These are phyloP conservation scores for Diadema setosum DNA, from an alignment of 35 echinoderm and acorn worm species.

Conservation along the genomic window DNA sequence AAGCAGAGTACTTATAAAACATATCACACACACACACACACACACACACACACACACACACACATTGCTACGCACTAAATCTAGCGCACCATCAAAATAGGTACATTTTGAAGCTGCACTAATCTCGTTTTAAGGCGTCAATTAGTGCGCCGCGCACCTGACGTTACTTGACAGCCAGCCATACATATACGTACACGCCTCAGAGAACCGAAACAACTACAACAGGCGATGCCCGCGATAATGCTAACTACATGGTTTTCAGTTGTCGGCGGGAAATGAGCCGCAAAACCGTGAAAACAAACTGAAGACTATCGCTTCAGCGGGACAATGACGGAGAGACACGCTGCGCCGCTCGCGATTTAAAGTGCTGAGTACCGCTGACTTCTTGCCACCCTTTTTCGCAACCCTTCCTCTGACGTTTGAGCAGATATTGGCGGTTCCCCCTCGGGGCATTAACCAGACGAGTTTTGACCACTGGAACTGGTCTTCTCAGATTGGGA, in stretches of 20 bases:
- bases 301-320: background rate
- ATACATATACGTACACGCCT: slow-evolving; percentile 11
- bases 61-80: background rate
- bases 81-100: background rate
- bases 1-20: too few species aligned
- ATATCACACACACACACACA: background rate
- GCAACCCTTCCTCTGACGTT: background rate
- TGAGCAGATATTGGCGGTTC: background rate
- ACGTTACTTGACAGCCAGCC: slow-evolving; percentile 5
- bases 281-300: slow-evolving; percentile 23
- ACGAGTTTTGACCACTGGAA: slow-evolving; percentile 23
- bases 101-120: background rate
- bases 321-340: background rate
- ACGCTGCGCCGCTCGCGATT: background rate
- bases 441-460: slow-evolving; percentile 16
- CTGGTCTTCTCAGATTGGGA: slow-evolving; percentile 8
- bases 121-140: background rate
- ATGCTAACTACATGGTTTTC: slow-evolving; percentile 8
- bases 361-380: background rate
- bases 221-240: background rate
- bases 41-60: background rate
- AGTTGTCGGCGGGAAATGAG: slow-evolving; percentile 10
- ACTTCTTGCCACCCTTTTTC: background rate
- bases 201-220: background rate
- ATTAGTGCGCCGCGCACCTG: background rate